Conservation (phyloP, 2,797 vertebrate species). For the Malurus leucopterus region DNA sequence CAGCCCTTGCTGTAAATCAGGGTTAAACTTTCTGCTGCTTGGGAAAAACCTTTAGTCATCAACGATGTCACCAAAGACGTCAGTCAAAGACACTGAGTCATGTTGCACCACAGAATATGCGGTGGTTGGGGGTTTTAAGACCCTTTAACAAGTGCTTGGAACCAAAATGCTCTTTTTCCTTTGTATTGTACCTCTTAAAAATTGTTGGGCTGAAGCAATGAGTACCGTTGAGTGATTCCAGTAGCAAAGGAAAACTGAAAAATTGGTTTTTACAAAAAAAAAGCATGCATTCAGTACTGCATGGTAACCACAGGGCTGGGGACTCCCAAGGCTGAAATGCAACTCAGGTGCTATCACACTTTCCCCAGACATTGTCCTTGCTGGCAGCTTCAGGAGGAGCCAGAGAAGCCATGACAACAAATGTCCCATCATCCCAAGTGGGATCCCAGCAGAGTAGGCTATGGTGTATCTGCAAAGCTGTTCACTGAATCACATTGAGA, state of each 20-base stretch:
- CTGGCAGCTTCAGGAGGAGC: not conserved
- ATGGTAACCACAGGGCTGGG: not conserved
- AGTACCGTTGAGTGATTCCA: not conserved
- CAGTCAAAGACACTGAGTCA: not conserved
- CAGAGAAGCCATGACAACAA: not conserved
- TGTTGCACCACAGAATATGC: not conserved
- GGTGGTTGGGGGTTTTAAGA: not conserved
- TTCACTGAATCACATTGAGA: not conserved
- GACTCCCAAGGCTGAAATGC: not conserved
- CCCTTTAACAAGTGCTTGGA: not conserved
- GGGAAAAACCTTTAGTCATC: not conserved
- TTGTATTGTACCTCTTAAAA: not conserved
- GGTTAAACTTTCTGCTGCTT: constrained; percentile 1
- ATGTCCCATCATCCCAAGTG: not conserved
- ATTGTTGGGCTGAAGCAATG: not conserved
- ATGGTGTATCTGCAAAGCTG: not conserved
- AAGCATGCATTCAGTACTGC: not conserved
- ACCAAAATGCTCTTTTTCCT: not conserved
- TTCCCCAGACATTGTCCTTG: not conserved
- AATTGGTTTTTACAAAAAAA: not conserved
- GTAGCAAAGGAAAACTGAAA: not conserved
- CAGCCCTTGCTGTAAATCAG: not conserved
- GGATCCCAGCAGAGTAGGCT: not conserved
- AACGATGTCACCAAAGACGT: accelerated
- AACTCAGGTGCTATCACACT: not conserved